Percentiles rank a stretch among this genome's conserved stretches.
phyloP scores from a whole-genome alignment of 2,888 invertebrate genomes.

The Tiliacea citrago region DNA sequence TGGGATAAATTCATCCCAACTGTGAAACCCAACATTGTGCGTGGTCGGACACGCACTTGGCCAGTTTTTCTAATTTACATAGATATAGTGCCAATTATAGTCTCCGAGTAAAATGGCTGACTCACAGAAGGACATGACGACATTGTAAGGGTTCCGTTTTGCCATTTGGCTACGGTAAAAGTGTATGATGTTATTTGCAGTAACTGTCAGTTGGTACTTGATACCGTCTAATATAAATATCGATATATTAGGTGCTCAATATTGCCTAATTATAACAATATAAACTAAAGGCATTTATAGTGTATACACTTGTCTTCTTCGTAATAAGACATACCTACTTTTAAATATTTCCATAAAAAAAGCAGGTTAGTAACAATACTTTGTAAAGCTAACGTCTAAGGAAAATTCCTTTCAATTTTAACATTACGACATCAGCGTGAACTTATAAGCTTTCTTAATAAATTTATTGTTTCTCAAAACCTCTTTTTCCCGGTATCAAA shows the following conservation, averaged over 20 bases:
- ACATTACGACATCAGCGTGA: slow-evolving; percentile 29
- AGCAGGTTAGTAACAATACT: slow-evolving; percentile 15
- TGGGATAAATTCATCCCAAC: too few species aligned
- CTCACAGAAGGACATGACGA: background rate
- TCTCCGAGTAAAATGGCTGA: background rate
- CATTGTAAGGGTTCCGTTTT: too few species aligned
- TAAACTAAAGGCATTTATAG: background rate
- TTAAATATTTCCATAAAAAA: slow-evolving; percentile 3
- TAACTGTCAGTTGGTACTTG: background rate
- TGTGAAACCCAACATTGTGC: too few species aligned
- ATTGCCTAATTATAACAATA: background rate
- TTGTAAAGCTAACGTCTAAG: background rate
- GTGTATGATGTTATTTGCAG: background rate
- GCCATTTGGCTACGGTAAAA: background rate
- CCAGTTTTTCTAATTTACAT: too few species aligned
- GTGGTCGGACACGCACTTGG: too few species aligned
- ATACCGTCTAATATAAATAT: background rate
- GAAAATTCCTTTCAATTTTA: slow-evolving; percentile 38
- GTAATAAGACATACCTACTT: background rate
- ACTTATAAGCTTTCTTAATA: slow-evolving; percentile 57
- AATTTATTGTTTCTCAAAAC: slow-evolving; percentile 39
- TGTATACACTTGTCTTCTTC: background rate
- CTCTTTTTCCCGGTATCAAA: background rate
- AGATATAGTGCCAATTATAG: too few species aligned
- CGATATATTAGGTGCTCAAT: background rate